Evolutionary conservation across 2,888 invertebrate species (phyloP).

Genomic region (Eupithecia subumbrata): DNA sequence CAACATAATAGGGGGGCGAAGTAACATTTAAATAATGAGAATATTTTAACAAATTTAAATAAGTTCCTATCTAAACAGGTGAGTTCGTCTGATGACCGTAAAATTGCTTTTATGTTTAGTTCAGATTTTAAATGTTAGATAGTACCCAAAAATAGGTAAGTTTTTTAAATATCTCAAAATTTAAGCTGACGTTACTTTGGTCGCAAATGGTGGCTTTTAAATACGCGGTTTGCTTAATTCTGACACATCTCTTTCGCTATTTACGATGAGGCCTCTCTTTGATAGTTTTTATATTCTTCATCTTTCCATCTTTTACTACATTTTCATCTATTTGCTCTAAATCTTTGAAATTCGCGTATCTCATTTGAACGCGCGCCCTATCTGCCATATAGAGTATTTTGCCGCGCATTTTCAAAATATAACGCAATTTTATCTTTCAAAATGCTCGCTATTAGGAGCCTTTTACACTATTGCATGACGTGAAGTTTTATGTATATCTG

Average conservation of each 20-base stretch:
- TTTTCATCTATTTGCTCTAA: slow-evolving; percentile 22
- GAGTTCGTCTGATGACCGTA: background rate
- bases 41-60: background rate
- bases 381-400: slow-evolving; percentile 23
- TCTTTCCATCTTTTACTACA: slow-evolving; percentile 21
- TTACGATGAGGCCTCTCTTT: slow-evolving; percentile 47
- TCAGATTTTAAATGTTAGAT: slow-evolving; percentile 3
- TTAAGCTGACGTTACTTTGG: slow-evolving; percentile 13
- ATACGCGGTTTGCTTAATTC: slow-evolving; percentile 44
- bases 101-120: background rate
- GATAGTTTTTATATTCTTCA: slow-evolving; percentile 32
- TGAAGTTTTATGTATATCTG: slow-evolving; percentile 50
- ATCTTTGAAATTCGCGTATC: slow-evolving; percentile 16
- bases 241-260: slow-evolving; percentile 49
- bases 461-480: slow-evolving; percentile 78
- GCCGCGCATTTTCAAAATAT: slow-evolving; percentile 16
- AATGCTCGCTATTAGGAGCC: slow-evolving; percentile 68
- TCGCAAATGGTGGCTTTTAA: slow-evolving; percentile 39
- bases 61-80: background rate
- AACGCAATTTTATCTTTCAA: slow-evolving; percentile 17
- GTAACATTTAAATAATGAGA: slow-evolving; percentile 2
- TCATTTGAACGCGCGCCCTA: slow-evolving; percentile 23
- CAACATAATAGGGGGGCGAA: background rate
- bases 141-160: slow-evolving; percentile 20
- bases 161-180: background rate